Percentiles rank a stretch among this genome's conserved stretches.
Conservation (phyloP, 2,888 invertebrate genomes). For the Epinotia demarniana region DNA sequence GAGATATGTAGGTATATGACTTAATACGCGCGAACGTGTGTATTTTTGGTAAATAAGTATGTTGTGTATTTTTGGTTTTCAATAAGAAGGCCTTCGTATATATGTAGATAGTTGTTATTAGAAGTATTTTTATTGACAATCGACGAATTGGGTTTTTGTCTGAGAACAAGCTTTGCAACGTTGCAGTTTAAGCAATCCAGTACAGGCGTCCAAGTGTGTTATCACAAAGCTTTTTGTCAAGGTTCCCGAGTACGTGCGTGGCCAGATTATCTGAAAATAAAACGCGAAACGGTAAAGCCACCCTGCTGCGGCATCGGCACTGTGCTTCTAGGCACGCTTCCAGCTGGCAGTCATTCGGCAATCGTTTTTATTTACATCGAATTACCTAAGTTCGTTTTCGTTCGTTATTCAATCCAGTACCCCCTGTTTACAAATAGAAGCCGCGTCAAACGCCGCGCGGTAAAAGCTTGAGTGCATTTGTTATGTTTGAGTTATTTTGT, state of each 20-base stretch:
- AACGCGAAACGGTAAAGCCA: constrained; percentile 26
- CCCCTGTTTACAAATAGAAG: constrained; percentile 40
- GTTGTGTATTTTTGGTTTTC: too few relatives aligned
- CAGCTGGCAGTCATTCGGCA: constrained; percentile 40
- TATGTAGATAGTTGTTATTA: background rate
- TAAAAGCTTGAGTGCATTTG: constrained; percentile 47
- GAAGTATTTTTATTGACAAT: background rate
- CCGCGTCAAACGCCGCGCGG: constrained; percentile 36
- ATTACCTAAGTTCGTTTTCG: constrained; percentile 32
- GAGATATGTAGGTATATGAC: background rate
- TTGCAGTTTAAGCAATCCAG: background rate
- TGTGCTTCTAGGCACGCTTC: constrained; percentile 39
- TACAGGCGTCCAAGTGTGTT: constrained; percentile 7
- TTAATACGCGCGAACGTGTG: background rate
- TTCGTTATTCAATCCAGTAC: constrained; percentile 23
- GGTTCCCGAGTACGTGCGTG: constrained; percentile 27
- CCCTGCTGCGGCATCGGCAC: constrained; percentile 20
- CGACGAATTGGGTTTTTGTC: background rate
- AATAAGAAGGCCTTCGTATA: too few relatives aligned
- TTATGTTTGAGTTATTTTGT: constrained; percentile 67
- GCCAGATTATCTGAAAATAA: constrained; percentile 42
- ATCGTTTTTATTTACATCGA: constrained; percentile 40
- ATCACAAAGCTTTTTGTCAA: constrained; percentile 32
- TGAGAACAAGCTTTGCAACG: background rate
- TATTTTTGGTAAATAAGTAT: background rate